Evolutionary conservation across 2,888 invertebrate genomes (phyloP).

Genomic region (Polylopha cassiicola): DNA sequence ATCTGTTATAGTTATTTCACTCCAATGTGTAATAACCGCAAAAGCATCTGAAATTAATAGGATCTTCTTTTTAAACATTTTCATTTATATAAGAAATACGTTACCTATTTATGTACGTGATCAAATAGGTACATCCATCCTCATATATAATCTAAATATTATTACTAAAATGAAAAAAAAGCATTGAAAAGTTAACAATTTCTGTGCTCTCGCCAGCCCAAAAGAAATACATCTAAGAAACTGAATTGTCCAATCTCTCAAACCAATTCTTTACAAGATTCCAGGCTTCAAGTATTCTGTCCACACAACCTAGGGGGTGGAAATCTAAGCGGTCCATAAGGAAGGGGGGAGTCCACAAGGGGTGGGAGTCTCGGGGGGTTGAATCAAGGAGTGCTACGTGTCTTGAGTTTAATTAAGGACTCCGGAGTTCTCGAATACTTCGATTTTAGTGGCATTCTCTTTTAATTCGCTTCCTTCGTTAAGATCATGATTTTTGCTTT

Average conservation of each 20-base stretch:
- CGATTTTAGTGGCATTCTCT: constrained; percentile 72
- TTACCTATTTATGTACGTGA: too few species aligned
- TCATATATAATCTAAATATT: too few species aligned
- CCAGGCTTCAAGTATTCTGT: constrained; percentile 71
- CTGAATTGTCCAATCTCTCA: constrained; percentile 66
- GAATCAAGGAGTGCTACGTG: constrained; percentile 77
- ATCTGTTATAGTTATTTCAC: too few species aligned
- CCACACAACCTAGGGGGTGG: constrained; percentile 69
- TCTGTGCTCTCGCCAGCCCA: too few species aligned
- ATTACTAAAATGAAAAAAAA: too few species aligned
- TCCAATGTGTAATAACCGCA: too few species aligned
- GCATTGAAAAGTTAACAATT: too few species aligned
- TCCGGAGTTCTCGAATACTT: constrained; percentile 63
- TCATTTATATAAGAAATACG: too few species aligned
- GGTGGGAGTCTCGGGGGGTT: constrained; percentile 55
- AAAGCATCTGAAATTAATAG: too few species aligned
- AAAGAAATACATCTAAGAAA: constrained; percentile 37
- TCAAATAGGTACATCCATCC: too few species aligned
- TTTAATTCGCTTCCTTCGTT: constrained; percentile 51
- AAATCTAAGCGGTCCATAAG: constrained; percentile 77
- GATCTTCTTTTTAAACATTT: too few species aligned
- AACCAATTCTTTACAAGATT: constrained; percentile 74
- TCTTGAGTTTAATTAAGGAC: constrained; percentile 74
- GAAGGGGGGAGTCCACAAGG: constrained; percentile 46
- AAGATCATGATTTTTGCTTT: constrained; percentile 30